phyloP scores from a whole-genome alignment of 2,113 vertebrate genomes.

The Alces alces region DNA sequence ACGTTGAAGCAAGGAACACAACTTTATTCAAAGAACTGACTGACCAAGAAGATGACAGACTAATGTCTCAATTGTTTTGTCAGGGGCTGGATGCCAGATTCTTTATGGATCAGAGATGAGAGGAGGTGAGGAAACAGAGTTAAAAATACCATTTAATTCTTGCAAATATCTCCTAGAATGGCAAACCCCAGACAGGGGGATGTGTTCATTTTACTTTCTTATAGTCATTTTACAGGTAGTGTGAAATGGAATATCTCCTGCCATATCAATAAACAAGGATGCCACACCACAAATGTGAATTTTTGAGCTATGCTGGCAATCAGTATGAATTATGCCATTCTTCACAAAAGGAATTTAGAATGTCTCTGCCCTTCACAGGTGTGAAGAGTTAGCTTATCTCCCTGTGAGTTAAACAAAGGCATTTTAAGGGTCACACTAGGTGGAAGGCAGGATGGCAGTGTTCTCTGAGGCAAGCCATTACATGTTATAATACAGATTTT shows the following conservation, averaged over 20 bases:
- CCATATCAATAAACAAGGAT: neutral
- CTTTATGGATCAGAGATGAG: neutral
- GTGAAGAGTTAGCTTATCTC: neutral
- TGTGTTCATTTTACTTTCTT: neutral
- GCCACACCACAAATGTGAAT: neutral
- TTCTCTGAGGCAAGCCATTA: neutral
- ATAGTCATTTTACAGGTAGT: neutral
- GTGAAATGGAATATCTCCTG: neutral
- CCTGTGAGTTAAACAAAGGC: neutral
- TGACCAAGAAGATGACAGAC: neutral
- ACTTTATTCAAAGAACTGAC: neutral
- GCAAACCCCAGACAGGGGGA: neutral
- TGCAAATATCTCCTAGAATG: neutral
- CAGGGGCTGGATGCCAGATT: neutral
- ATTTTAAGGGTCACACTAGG: neutral
- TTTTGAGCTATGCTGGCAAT: neutral
- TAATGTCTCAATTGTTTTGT: neutral
- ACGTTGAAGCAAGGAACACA: neutral
- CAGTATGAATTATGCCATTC: neutral
- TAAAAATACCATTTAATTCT: neutral
- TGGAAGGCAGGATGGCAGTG: neutral
- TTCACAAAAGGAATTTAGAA: neutral
- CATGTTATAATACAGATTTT: neutral
- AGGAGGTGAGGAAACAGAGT: neutral
- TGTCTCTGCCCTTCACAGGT: neutral